Evolutionary conservation across 2,888 invertebrate species (phyloP), one percentile per base, ranked within the genome.

Genomic region (Sturmia bella): DNA sequence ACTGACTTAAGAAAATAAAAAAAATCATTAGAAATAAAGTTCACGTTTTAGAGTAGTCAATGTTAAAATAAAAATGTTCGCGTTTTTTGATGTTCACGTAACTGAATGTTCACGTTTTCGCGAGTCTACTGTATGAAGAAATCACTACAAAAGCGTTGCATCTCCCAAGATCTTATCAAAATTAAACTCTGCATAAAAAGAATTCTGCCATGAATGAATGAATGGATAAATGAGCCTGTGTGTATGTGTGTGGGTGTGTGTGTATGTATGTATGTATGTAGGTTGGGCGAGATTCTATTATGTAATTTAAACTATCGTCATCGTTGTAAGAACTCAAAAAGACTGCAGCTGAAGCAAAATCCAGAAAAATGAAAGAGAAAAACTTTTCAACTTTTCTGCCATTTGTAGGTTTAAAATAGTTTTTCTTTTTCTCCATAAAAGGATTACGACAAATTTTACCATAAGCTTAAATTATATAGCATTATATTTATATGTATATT

Each of bases 231-330:
- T 52, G n/a, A n/a, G 39, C 43, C 13, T 11, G 13, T 48, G 19
- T 48, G 12, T 37, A 9, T 13, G 0, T 6, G 13, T 59, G 39
- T 37, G 17, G 0, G 32, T 63, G 21, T 61, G 13, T 24, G 7
- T 48, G 2, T 56, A 0, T 27, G 9, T 43, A 32, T 17, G 24
- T 63, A 5, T 39, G 32, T 32, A 21, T 63, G 2, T 61, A 48
- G 9, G 32, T 32, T 45, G 17, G 12, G 19, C 37, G 15, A n/a
- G 1, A 66, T 59, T 64, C 17, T 61, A 24, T 73, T 73, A 64
- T 61, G 43, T 37, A 64, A 80, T 70, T 57, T 57, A 69, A 80
- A 74, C 56, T 52, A 57, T 69, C 19, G 48, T 48, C 61, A 41
- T 56, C 52, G 45, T 15, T 3, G 45, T 45, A 54, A 73, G 43